Conservation (phyloP, 2,113 vertebrate species). For the Columba janthina region DNA sequence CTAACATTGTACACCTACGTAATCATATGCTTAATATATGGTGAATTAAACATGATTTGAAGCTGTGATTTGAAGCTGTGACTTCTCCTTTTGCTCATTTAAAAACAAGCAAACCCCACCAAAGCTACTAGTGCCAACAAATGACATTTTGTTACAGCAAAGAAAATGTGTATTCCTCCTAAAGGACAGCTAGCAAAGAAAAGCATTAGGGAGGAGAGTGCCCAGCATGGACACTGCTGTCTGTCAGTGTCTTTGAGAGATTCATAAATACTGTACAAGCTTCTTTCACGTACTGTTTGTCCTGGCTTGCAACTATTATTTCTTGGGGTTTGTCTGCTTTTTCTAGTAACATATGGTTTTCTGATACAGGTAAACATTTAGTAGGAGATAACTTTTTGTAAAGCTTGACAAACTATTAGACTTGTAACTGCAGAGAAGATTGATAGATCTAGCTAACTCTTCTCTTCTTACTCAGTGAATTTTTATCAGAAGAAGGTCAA, state of each 20-base stretch:
- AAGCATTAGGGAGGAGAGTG: neutral
- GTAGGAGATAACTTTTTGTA: neutral
- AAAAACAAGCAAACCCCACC: neutral
- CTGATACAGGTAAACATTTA: neutral
- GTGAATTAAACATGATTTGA: neutral
- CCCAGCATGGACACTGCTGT: neutral
- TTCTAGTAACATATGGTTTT: neutral
- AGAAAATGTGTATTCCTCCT: neutral
- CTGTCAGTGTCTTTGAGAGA: neutral
- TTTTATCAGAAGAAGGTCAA: slow-evolving; percentile 93
- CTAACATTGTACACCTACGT: fast-evolving
- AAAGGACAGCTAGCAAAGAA: neutral
- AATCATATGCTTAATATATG: neutral
- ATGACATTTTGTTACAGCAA: neutral
- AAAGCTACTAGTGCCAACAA: neutral
- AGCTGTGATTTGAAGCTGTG: neutral
- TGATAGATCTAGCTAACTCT: neutral
- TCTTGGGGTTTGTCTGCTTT: neutral
- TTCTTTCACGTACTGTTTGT: neutral
- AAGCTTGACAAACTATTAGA: neutral
- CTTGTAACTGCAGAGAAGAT: neutral
- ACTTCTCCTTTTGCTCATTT: neutral
- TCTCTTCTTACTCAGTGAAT: slow-evolving; percentile 82
- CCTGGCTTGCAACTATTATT: neutral
- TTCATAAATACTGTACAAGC: neutral